Evolutionary conservation across 2,113 vertebrate species (phyloP).

Genomic region (Acrocephalus arundinaceus): DNA sequence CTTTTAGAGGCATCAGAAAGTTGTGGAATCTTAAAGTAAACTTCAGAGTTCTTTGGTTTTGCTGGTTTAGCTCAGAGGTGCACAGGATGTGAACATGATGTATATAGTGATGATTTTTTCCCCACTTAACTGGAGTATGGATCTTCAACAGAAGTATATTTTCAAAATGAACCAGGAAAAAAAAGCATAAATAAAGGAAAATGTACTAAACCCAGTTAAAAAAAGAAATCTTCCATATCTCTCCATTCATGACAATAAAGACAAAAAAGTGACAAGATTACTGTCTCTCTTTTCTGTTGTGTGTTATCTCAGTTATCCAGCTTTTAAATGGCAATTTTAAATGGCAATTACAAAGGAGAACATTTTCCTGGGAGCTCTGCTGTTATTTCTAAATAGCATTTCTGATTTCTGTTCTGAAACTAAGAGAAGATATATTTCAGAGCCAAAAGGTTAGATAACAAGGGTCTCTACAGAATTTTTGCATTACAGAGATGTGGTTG

Average conservation of each 20-base stretch:
- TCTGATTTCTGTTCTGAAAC: constrained; percentile 29
- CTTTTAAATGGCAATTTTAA: constrained; percentile 42
- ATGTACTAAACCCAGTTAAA: not conserved
- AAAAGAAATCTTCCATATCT: not conserved
- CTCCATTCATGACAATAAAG: not conserved
- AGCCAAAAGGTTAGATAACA: constrained; percentile 34
- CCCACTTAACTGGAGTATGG: not conserved
- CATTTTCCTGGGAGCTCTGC: constrained; percentile 22
- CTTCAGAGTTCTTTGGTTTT: not conserved
- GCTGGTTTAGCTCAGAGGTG: not conserved
- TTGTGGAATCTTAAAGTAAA: not conserved
- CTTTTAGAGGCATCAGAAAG: not conserved
- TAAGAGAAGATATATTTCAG: constrained; percentile 8
- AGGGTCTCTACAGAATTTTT: constrained; percentile 2
- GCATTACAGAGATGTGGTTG: not conserved
- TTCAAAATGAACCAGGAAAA: not conserved
- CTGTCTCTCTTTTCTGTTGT: not conserved
- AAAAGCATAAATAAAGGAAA: not conserved
- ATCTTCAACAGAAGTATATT: not conserved
- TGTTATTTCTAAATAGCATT: constrained; percentile 31
- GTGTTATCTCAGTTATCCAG: constrained; percentile 18
- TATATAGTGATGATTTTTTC: not conserved
- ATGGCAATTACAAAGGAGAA: not conserved
- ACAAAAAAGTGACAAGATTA: not conserved
- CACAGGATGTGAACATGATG: not conserved